Percentiles rank a stretch among this genome's conserved stretches.
Evolutionary conservation across 1,140 invertebrate genomes (phyloP).

Genomic region (Triops cancriformis): DNA sequence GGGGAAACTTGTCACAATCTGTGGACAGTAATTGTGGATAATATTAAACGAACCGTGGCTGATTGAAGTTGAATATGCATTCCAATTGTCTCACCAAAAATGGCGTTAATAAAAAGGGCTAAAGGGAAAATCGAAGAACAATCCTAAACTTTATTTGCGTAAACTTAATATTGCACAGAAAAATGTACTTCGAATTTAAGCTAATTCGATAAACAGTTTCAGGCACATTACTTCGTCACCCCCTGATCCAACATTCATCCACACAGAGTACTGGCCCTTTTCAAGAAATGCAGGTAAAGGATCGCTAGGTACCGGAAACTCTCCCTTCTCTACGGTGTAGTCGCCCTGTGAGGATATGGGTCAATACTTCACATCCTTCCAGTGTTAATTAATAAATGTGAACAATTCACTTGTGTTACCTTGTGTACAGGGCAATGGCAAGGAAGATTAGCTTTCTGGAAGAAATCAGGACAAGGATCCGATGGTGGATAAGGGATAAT

Average conservation of each 20-base stretch:
- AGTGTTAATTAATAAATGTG: neutral
- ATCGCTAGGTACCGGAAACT: slow-evolving; percentile 15
- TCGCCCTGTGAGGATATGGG: slow-evolving; percentile 5
- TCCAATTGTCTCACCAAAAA: neutral
- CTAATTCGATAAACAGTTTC: slow-evolving; percentile 2
- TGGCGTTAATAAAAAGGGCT: neutral
- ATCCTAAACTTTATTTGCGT: neutral
- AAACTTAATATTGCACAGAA: neutral
- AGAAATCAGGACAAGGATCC: slow-evolving; percentile 22
- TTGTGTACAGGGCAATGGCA: slow-evolving; percentile 22
- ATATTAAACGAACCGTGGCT: neutral
- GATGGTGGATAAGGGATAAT: slow-evolving; percentile 20
- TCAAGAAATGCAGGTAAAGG: slow-evolving; percentile 17
- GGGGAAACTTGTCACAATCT: slow-evolving; percentile 1
- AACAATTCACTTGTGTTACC: slow-evolving; percentile 1
- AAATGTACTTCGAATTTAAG: neutral
- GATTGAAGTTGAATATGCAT: neutral
- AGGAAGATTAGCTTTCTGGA: neutral
- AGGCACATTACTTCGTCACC: slow-evolving; percentile 18
- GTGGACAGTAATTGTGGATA: neutral
- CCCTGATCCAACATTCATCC: neutral
- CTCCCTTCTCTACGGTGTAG: slow-evolving; percentile 15
- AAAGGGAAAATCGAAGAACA: neutral
- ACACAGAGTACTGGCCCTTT: slow-evolving; percentile 18
- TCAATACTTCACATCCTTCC: neutral